phyloP scores from a whole-genome alignment of 2,113 vertebrate genomes.

The Apteryx owenii region DNA sequence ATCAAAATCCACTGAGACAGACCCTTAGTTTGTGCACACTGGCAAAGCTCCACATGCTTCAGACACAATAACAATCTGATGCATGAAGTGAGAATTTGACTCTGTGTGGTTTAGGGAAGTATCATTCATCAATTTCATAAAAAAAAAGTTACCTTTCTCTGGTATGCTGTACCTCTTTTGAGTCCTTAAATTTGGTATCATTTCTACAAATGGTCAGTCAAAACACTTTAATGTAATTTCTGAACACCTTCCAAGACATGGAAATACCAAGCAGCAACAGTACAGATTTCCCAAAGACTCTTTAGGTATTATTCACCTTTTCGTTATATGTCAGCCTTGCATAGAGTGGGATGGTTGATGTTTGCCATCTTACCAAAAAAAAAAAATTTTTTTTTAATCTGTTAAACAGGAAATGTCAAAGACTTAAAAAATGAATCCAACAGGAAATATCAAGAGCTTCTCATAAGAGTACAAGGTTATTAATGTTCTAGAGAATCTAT shows the following conservation, averaged over 20 bases:
- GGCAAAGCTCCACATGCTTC: background rate
- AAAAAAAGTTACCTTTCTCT: background rate
- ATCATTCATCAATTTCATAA: background rate
- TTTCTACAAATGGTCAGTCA: background rate
- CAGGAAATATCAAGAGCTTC: background rate
- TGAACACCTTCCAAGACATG: background rate
- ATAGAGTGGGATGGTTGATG: background rate
- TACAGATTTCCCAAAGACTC: background rate
- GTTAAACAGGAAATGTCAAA: slow-evolving; percentile 15
- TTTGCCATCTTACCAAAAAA: background rate
- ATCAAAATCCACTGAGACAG: background rate
- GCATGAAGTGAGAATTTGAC: background rate
- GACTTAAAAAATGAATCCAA: background rate
- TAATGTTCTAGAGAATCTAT: background rate
- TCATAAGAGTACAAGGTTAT: background rate
- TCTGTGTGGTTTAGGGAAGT: background rate
- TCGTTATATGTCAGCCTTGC: slow-evolving; percentile 21
- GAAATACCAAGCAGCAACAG: slow-evolving; percentile 7
- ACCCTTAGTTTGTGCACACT: fast-evolving
- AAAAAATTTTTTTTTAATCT: background rate
- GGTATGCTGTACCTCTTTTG: background rate
- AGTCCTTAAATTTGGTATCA: background rate
- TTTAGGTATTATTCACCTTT: background rate
- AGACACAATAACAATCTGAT: background rate
- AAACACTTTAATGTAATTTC: background rate